These are phyloP conservation scores for Crossaster papposus DNA, from an alignment of 53 echinoderm and acorn worm species.

Conservation along the genomic window DNA sequence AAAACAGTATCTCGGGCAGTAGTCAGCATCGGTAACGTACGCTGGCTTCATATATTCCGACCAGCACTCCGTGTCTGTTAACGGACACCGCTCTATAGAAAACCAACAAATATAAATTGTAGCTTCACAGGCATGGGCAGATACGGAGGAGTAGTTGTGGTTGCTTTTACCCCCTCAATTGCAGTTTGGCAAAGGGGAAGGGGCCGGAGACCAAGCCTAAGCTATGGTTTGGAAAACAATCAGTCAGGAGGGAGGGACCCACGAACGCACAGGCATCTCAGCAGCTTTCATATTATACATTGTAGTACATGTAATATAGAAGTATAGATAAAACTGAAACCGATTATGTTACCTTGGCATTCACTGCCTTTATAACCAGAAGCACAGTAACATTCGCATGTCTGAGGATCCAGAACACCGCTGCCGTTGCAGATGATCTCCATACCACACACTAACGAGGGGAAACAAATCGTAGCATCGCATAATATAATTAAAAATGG, in stretches of 20 bases:
- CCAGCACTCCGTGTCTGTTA: constrained; percentile 59
- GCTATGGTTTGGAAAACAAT: too few species aligned
- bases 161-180: too few species aligned
- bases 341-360: constrained; percentile 48
- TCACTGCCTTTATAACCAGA: constrained; percentile 60
- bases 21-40: neutral
- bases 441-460: constrained; percentile 31
- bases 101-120: neutral
- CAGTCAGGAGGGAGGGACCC: too few species aligned
- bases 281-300: too few species aligned
- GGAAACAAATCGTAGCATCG: neutral
- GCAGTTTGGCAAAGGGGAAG: too few species aligned
- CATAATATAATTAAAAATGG: neutral
- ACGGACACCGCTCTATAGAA: constrained; percentile 45
- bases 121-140: too few species aligned
- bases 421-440: constrained; percentile 50
- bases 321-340: neutral
- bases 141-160: too few species aligned
- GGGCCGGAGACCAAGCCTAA: too few species aligned
- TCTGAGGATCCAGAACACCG: constrained; percentile 56
- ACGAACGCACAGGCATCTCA: too few species aligned
- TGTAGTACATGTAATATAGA: too few species aligned
- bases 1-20: constrained; percentile 63
- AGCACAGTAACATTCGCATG: constrained; percentile 64
- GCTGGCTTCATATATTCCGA: constrained; percentile 36